Evolutionary conservation across 2,888 invertebrate genomes (phyloP).

Genomic region (Danaus chrysippus): DNA sequence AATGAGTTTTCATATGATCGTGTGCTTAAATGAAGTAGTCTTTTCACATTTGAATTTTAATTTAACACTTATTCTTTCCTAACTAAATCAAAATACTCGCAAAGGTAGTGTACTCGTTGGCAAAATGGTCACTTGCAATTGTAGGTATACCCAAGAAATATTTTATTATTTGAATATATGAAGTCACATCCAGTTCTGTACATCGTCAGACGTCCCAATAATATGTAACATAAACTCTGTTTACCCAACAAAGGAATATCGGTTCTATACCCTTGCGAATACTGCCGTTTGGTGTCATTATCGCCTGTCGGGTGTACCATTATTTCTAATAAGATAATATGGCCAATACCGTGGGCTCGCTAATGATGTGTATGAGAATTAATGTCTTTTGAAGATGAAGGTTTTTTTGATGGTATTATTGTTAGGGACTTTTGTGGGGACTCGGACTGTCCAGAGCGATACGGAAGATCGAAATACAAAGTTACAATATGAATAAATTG

Average conservation of each 20-base stretch:
- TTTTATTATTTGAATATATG: neutral
- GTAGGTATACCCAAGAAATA: no score
- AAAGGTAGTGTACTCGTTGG: no score
- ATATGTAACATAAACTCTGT: conserved; percentile 51
- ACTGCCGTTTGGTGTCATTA: conserved; percentile 39
- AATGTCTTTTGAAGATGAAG: conserved; percentile 33
- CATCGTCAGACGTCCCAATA: conserved; percentile 41
- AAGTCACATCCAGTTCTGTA: conserved; percentile 15
- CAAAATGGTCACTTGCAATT: no score
- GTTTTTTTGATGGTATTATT: conserved; percentile 6
- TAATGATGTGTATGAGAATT: conserved; percentile 50
- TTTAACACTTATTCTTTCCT: no score
- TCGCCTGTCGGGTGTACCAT: conserved; percentile 38
- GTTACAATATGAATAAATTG: no score
- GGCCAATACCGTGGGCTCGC: conserved; percentile 50
- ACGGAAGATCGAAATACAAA: no score
- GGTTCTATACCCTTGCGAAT: conserved; percentile 32
- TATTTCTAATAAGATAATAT: conserved; percentile 67
- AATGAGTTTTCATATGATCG: no score
- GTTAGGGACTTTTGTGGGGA: conserved; percentile 11
- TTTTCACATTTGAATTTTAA: no score
- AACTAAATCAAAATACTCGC: no score
- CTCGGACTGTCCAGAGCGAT: neutral
- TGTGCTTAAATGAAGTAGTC: no score
- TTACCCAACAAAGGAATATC: conserved; percentile 45